These are phyloP conservation scores for Saxidomus purpurata DNA, from an alignment of 1,140 invertebrate species.

Conservation along the genomic window DNA sequence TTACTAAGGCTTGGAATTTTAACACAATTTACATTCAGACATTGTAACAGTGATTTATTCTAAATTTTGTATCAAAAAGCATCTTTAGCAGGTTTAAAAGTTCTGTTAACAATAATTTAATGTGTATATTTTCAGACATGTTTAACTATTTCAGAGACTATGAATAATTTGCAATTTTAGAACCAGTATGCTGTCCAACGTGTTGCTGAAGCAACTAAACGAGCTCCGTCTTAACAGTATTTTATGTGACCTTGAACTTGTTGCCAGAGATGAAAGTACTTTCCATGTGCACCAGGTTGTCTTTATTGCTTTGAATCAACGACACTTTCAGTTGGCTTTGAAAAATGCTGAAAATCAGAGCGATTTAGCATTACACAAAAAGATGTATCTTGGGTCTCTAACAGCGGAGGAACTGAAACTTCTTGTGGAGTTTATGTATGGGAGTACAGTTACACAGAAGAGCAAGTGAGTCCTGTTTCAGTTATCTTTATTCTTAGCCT, in stretches of 20 bases:
- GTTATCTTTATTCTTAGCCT: neutral
- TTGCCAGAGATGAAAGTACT: constrained; percentile 13
- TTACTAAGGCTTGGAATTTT: too few relatives aligned
- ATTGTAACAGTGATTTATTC: too few relatives aligned
- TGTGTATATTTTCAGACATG: too few relatives aligned
- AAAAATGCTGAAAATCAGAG: neutral
- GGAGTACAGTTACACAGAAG: neutral
- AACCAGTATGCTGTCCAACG: constrained; percentile 2
- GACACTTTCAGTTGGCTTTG: constrained; percentile 24
- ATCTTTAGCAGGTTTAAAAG: too few relatives aligned
- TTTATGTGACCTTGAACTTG: constrained; percentile 51
- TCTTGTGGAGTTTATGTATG: constrained; percentile 52
- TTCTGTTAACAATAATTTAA: too few relatives aligned
- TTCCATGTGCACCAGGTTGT: constrained; percentile 31
- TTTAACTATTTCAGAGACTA: too few relatives aligned
- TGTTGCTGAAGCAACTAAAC: constrained; percentile 26
- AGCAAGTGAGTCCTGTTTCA: neutral
- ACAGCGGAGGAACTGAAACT: neutral
- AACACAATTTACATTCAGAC: too few relatives aligned
- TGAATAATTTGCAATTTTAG: neutral
- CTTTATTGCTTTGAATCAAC: constrained; percentile 26
- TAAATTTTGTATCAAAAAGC: too few relatives aligned
- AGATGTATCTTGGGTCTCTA: constrained; percentile 1
- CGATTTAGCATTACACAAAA: neutral
- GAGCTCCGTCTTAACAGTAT: constrained; percentile 17